Conservation (phyloP, 2,888 invertebrate species). For the Terebella lapidaria region DNA sequence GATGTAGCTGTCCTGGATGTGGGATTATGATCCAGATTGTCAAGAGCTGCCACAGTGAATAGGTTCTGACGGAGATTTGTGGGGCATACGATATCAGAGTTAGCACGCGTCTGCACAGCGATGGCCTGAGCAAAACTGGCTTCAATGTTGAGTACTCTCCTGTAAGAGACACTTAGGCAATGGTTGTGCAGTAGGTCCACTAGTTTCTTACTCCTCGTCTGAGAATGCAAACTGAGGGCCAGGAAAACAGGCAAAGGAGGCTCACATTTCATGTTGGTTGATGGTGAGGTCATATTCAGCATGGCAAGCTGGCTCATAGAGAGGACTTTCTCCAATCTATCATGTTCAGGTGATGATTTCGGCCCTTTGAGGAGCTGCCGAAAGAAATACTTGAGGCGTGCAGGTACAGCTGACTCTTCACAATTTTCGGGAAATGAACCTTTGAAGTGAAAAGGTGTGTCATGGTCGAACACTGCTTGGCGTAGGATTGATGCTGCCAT, state of each 20-base stretch:
- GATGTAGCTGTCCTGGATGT: no score
- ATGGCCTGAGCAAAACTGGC: conserved; percentile 11
- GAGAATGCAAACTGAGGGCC: conserved; percentile 10
- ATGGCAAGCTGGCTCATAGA: conserved; percentile 8
- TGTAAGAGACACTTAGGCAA: conserved; percentile 11
- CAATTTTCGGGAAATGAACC: conserved; percentile 11
- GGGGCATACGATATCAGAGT: conserved; percentile 9
- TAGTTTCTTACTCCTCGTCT: conserved; percentile 12
- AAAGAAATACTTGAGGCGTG: conserved; percentile 3
- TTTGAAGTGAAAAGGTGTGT: conserved; percentile 12
- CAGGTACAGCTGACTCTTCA: conserved; percentile 11
- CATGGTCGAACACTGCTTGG: conserved; percentile 18
- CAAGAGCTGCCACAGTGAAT: no score
- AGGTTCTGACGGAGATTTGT: no score
- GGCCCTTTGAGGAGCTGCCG: conserved; percentile 2
- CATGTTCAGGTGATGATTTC: conserved; percentile 1
- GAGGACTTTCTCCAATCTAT: conserved; percentile 4
- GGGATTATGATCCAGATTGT: no score
- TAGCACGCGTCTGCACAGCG: conserved; percentile 6
- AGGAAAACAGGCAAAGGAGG: conserved; percentile 12
- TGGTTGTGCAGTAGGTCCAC: conserved; percentile 11
- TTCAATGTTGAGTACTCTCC: conserved; percentile 12
- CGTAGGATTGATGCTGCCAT: conserved; percentile 17
- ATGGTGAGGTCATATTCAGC: conserved; percentile 8
- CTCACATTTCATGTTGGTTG: conserved; percentile 10